phyloP scores from a whole-genome alignment of 2,888 invertebrate species.

The Phengaris alcon region DNA sequence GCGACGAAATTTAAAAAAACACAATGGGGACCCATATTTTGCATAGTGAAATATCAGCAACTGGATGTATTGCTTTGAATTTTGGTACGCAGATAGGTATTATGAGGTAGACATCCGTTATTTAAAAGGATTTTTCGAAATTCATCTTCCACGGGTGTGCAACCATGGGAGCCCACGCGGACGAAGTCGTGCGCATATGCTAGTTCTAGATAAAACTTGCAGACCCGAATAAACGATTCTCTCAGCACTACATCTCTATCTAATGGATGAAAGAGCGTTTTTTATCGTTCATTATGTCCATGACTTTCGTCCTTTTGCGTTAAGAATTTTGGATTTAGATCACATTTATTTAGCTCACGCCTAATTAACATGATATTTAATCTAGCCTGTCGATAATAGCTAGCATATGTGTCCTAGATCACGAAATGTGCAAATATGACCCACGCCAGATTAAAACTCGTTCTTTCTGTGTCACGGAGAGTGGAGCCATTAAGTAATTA shows the following conservation, averaged over 20 bases:
- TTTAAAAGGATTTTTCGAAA: too few relatives aligned
- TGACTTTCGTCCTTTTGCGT: background rate
- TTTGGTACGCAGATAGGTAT: too few relatives aligned
- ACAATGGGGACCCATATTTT: too few relatives aligned
- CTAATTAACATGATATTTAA: slow-evolving; percentile 6
- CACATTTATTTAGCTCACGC: background rate
- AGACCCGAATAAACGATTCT: background rate
- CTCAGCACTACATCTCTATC: background rate
- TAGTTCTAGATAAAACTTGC: background rate
- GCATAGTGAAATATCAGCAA: too few relatives aligned
- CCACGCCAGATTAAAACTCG: slow-evolving; percentile 52
- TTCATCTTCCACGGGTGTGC: too few relatives aligned
- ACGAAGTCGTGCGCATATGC: too few relatives aligned
- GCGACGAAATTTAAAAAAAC: too few relatives aligned
- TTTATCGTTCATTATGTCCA: background rate
- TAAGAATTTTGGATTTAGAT: background rate
- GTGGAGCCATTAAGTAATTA: slow-evolving; percentile 51
- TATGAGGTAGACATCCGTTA: too few relatives aligned
- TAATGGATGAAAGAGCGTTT: background rate
- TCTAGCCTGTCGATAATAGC: slow-evolving; percentile 23
- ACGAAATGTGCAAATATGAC: slow-evolving; percentile 33
- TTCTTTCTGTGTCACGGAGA: slow-evolving; percentile 71
- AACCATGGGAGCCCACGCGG: too few relatives aligned
- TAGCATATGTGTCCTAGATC: slow-evolving; percentile 35
- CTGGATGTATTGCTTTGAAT: too few relatives aligned